phyloP scores from a whole-genome alignment of 2,797 vertebrate species.

The Threskiornis aethiopicus region DNA sequence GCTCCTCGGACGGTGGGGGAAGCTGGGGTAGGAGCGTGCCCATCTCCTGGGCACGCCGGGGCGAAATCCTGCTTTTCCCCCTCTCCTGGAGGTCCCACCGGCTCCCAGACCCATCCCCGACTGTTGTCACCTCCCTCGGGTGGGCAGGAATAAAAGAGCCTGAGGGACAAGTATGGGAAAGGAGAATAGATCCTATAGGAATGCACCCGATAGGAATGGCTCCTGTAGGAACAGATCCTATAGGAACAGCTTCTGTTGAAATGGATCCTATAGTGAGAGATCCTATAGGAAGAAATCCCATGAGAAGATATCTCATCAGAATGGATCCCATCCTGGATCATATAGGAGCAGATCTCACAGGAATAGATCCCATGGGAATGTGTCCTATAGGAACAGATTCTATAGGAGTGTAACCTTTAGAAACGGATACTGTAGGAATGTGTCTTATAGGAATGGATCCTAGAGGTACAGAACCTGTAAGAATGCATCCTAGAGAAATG shows the following conservation, averaged over 20 bases:
- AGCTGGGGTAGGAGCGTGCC: too few species aligned
- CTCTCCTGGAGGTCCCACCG: background rate
- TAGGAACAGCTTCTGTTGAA: background rate
- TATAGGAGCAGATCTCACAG: background rate
- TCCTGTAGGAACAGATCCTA: background rate
- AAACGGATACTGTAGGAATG: background rate
- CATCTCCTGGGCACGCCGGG: rapidly evolving
- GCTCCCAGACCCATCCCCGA: rapidly evolving
- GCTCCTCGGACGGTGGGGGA: rapidly evolving
- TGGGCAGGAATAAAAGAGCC: background rate
- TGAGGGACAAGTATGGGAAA: rapidly evolving
- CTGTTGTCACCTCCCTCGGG: background rate
- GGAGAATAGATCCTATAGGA: background rate
- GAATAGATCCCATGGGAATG: background rate
- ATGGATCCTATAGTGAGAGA: too few species aligned
- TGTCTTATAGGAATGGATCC: background rate
- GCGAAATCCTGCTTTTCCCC: background rate
- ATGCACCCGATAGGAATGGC: background rate
- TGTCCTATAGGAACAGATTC: background rate
- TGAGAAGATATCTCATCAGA: background rate
- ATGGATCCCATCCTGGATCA: background rate
- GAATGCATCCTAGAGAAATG: background rate
- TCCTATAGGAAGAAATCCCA: background rate
- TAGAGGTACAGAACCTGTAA: background rate
- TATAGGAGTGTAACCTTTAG: too few species aligned